phyloP scores from a whole-genome alignment of 2,797 vertebrate genomes.

The Microhierax caerulescens region DNA sequence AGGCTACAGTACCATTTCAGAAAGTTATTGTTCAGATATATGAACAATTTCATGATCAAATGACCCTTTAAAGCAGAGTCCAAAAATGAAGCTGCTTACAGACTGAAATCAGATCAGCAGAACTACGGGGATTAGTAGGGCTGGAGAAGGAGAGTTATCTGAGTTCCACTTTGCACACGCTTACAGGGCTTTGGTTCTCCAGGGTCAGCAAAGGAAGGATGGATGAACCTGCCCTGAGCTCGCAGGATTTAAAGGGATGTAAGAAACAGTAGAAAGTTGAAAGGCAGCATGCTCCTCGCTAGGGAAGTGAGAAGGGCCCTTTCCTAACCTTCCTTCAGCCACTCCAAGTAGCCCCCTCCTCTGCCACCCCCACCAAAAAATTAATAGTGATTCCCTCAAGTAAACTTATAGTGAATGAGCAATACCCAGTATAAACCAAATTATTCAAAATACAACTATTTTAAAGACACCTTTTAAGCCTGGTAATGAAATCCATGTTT shows the following conservation, averaged over 20 bases:
- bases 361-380: not conserved
- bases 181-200: not conserved
- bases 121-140: not conserved
- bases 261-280: not conserved
- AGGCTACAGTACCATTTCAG: not conserved
- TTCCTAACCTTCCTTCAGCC: not conserved
- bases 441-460: not conserved
- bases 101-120: not conserved
- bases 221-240: not conserved
- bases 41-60: not conserved
- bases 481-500: not conserved
- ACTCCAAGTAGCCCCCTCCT: not conserved
- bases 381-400: not conserved
- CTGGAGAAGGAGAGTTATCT: not conserved
- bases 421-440: not conserved
- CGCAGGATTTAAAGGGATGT: not conserved
- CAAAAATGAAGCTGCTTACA: slow-evolving; percentile 3
- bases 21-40: not conserved
- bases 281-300: not conserved
- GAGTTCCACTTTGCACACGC: not conserved
- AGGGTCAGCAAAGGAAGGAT: not conserved
- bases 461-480: not conserved
- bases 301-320: not conserved
- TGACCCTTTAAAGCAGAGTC: not conserved
- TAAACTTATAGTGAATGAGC: not conserved